Base-by-base conservation (phyloP, 2,888 invertebrate species). In the Aphrophora alni region DNA sequence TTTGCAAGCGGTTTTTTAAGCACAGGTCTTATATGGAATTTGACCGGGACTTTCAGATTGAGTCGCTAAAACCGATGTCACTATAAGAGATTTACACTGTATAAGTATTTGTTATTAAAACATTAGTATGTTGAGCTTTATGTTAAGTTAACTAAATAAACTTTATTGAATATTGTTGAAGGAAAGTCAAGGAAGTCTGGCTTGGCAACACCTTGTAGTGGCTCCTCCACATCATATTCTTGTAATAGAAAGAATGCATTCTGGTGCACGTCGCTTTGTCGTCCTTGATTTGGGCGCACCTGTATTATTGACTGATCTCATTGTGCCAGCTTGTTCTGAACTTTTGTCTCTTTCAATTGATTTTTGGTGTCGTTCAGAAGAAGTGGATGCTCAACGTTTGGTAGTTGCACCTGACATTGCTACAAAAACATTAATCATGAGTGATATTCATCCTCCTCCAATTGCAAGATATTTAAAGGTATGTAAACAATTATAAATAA, bases 191-290 rank as follows among this genome's bases (percentile, higher is more conserved):
- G 59, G 59, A 4, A 59, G 21, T 59, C 10, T 59, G 5, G 59
- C 94, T 3, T 95, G 95, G 93, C 93, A 94, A 86, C 90, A 96
- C 77, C 90, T 97, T 84, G 92, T 94, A 82, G 92, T 94, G 82
- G 95, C 96, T 72, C 94, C 96, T 28, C 95, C 95, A 84, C 95
- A 96, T 82, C 90, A 89, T 86, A 93, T 94, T 85, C 91, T 98
- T 82, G 95, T 97, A 24, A 96, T 98, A 71, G 97, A 98, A 87
- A 91, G 97, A 81, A 97, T 98, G 95, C 96, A 97, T 89, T 96
- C 97, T 0, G 96, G 97, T 78, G 97, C 97, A 0, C 90, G 97
- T n/a, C 92, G 97, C 80, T 97, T 95, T 89, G 96, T 97, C 80
- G 95, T 96, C 14, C 90, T 98, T 44, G 98, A 98, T 89, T 97